These are phyloP conservation scores for Leptonema lineaticorne DNA, from an alignment of 1,140 invertebrate genomes.

Conservation along the genomic window DNA sequence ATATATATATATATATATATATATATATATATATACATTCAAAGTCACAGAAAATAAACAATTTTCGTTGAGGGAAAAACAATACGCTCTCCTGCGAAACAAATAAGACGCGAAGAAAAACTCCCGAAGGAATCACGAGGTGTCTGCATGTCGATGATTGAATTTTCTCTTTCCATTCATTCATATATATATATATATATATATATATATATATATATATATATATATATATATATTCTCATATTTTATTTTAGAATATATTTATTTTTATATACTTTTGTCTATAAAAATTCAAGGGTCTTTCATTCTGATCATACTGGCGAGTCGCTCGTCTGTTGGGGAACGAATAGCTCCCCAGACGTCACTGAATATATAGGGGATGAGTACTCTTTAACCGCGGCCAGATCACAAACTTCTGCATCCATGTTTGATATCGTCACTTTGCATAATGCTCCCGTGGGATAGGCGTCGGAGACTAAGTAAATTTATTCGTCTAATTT, in stretches of 20 bases:
- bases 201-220: too few relatives aligned
- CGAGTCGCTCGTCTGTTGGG: too few relatives aligned
- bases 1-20: too few relatives aligned
- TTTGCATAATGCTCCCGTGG: constrained; percentile 12
- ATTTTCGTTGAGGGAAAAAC: too few relatives aligned
- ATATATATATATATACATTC: too few relatives aligned
- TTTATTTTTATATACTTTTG: too few relatives aligned
- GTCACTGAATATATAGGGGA: not conserved
- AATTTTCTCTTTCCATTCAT: not conserved
- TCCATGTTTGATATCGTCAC: constrained; percentile 27
- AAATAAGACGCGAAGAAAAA: not conserved
- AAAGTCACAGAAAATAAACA: too few relatives aligned
- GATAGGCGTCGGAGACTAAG: not conserved
- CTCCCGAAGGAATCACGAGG: not conserved
- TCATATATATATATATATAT: not conserved
- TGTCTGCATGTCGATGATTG: not conserved
- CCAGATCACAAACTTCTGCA: constrained; percentile 22
- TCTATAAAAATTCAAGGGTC: too few relatives aligned
- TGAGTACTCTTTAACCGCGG: not conserved
- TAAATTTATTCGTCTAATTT: constrained; percentile 17
- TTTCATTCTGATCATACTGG: too few relatives aligned
- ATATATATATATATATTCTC: too few relatives aligned
- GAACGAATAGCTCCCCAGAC: constrained; percentile 14
- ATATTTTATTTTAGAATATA: too few relatives aligned
- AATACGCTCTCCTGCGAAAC: not conserved